phyloP scores from a whole-genome alignment of 2,113 vertebrate species.

The Barbus barbus region DNA sequence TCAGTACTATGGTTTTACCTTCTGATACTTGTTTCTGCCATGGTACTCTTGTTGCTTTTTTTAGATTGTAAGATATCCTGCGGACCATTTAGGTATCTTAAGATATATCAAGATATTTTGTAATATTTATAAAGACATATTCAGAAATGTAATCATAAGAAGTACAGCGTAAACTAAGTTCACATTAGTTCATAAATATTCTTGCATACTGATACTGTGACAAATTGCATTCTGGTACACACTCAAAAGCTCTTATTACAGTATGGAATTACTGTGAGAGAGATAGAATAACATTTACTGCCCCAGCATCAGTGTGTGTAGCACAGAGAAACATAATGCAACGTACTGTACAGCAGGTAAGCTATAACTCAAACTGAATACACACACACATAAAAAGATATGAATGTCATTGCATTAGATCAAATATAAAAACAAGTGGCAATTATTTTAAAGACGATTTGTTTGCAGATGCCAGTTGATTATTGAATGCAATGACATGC shows the following conservation, averaged over 20 bases:
- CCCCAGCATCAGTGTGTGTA: not conserved
- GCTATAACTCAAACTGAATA: not conserved
- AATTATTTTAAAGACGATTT: not conserved
- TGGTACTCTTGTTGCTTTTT: not conserved
- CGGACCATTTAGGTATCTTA: not conserved
- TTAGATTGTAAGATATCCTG: not conserved
- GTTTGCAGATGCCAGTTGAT: not conserved
- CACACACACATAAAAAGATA: not conserved
- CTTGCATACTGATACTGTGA: not conserved
- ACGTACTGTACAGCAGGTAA: not conserved
- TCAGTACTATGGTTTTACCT: not conserved
- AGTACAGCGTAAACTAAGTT: not conserved
- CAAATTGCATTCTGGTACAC: constrained; percentile 3
- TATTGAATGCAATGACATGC: not conserved
- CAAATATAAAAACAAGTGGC: no score
- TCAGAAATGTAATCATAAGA: not conserved
- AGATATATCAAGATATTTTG: not conserved
- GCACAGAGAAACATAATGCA: not conserved
- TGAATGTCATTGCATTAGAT: not conserved
- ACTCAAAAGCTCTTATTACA: constrained; percentile 10
- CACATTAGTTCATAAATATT: constrained; percentile 9
- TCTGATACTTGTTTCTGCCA: not conserved
- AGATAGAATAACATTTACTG: constrained; percentile 9
- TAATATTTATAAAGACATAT: not conserved
- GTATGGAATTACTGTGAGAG: not conserved